Evolutionary conservation across 2,113 vertebrate species (phyloP), one percentile per base, ranked within the genome.

Genomic region (Colinus virginianus): DNA sequence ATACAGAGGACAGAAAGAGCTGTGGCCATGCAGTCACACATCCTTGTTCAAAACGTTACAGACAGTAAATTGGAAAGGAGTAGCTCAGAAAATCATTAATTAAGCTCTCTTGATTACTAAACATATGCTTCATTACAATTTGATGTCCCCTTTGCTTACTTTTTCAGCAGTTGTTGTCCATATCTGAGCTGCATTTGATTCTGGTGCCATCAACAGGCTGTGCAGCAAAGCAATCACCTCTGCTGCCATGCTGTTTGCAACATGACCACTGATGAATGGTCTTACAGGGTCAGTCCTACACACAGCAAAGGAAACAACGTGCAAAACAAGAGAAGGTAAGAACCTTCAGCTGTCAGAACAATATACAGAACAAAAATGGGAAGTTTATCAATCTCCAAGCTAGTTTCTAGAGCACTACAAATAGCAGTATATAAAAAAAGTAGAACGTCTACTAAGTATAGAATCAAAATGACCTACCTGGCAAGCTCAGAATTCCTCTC

Each of bases 191-290:
- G 99, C 99, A 72, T 98, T 99, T 61, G 99, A 99, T 90, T 99
- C 99, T 0, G 99, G 99, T 3, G 99, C 99, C 90, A 99, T 99
- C 42, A 99, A 97, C 77, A 99, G 97, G 95, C 99, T 99, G 55
- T 99, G 99, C 3, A 99, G 98, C 95, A 99, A 95, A 81, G 99
- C 99, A 2, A 99, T 99, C 82, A 99, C 99, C 96, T 99, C 99
- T 7, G 99, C 99, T 11, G 99, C 99, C 99, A 99, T 99, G 95
- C 99, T 99, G 97, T 99, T 99, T 13, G 99, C 99, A 46, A 99
- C 99, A 2, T 99, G 99, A 36, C 99, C 99, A 6, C 99, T 99
- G 96, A 99, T 99, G 92, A 99, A 99, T 1, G 99, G 99, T 62
- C 99, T 97, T 42, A 99, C 98, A 0, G 99, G 99, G 76, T 99